Evolutionary conservation across 2,113 vertebrate species (phyloP).

Genomic region (Oncorhynchus nerka): DNA sequence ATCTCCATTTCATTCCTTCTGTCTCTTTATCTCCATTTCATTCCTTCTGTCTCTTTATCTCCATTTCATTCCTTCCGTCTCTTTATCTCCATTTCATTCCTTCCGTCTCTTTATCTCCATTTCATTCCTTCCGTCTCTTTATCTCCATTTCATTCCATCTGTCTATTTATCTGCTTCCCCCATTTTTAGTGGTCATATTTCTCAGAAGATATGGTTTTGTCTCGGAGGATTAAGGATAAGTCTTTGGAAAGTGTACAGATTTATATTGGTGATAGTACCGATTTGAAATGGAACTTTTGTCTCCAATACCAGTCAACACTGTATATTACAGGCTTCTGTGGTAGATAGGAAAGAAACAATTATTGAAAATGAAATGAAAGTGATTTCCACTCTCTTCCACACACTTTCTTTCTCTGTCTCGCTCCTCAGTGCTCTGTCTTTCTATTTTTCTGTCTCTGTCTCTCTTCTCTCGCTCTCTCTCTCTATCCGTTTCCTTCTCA

Average conservation of each 20-base stretch:
- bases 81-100: too few relatives aligned
- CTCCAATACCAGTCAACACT: background rate
- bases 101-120: too few relatives aligned
- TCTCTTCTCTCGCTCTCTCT: background rate
- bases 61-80: too few relatives aligned
- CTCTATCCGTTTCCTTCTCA: background rate
- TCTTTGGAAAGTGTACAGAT: background rate
- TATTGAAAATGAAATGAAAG: too few relatives aligned
- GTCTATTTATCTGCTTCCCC: background rate
- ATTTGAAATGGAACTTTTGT: background rate
- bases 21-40: too few relatives aligned
- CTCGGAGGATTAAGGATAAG: background rate
- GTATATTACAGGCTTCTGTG: background rate
- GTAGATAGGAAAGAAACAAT: background rate
- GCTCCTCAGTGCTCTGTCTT: background rate
- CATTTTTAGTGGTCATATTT: too few relatives aligned
- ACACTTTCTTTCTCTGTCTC: background rate
- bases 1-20: too few relatives aligned
- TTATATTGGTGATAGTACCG: background rate
- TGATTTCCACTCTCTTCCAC: background rate
- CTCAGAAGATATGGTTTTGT: background rate
- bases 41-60: too few relatives aligned
- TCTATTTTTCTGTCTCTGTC: background rate
- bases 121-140: background rate
- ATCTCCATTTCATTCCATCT: background rate